Base-by-base conservation (phyloP, 2,888 invertebrate genomes). In the Drosophila algonquin region DNA sequence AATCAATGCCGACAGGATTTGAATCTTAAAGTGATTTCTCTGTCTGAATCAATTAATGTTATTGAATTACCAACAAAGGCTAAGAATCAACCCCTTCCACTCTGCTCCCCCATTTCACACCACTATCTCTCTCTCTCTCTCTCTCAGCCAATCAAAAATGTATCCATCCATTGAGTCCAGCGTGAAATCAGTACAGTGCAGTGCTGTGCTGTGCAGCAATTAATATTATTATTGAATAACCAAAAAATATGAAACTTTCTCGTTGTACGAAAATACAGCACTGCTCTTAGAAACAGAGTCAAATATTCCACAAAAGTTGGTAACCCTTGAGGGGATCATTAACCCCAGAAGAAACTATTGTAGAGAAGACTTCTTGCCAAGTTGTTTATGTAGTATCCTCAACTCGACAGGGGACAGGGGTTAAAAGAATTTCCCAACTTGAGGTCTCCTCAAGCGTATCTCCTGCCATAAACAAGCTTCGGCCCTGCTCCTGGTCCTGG, bases 401-500 rank as follows among this genome's bases (percentile, higher is more conserved):
- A 7, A n/a, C 40, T 40, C 0, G 14, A 40, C 2, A 24, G 24
- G 40, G 40, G 65, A 32, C 55, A 12, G 7, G 35, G 53, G 32
- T 40, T 35, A 35, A 48, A 63, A 24, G 16, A 64, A 24, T 45
- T 55, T 44, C 65, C 65, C 44, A 65, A 56, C 50, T 67, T 56
- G 50, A 56, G 65, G 27, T 56, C 65, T 65, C 35, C 65, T 65
- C 56, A 46, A 67, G 67, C 67, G 58, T 67, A 67, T 70, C 70
- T 63, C 47, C 46, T 64, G 54, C 63, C 72, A 71, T 72, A 62
- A 56, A 71, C 72, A 72, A 72, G 40, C 40, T 14, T 7, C 40
- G 40, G 14, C 14, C 2, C 51, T 46, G 10, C 54, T 32, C 48
- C 56, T 51, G 51, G 72, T 72, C 64, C 30, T 8, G 8, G 30